Percentiles rank a stretch among this genome's conserved stretches.
These are phyloP conservation scores for Urophycis tenuis DNA, from an alignment of 2,797 vertebrate genomes.

Conservation along the genomic window DNA sequence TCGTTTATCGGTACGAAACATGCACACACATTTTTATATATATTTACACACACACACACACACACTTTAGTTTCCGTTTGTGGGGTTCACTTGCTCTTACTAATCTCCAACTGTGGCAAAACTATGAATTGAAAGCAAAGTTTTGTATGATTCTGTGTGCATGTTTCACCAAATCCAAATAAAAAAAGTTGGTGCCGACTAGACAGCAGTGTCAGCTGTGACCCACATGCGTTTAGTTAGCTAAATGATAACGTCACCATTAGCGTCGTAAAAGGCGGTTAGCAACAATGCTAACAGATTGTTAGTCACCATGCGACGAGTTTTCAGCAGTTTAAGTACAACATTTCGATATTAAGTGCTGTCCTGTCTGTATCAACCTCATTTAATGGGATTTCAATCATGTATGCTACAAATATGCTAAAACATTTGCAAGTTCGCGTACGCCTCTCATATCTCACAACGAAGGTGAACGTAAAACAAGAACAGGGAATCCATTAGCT, in stretches of 20 bases:
- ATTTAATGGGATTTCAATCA: neutral
- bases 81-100: neutral
- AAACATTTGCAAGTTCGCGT: slow-evolving; percentile 16
- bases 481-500: slow-evolving; percentile 53
- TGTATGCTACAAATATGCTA: neutral
- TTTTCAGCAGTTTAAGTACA: neutral
- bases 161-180: neutral
- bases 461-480: slow-evolving; percentile 44
- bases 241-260: neutral
- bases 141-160: neutral
- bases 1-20: neutral
- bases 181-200: neutral
- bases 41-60: too few species aligned
- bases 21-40: too few species aligned
- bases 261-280: neutral
- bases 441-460: neutral
- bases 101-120: neutral
- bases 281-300: slow-evolving; percentile 2
- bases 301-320: neutral
- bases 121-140: neutral
- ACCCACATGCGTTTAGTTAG: neutral
- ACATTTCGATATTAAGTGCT: neutral
- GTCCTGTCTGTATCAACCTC: neutral
- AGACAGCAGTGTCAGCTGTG: neutral
- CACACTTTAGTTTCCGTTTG: neutral